Evolutionary conservation across 2,888 invertebrate genomes (phyloP).

Genomic region (Apamea sordens): DNA sequence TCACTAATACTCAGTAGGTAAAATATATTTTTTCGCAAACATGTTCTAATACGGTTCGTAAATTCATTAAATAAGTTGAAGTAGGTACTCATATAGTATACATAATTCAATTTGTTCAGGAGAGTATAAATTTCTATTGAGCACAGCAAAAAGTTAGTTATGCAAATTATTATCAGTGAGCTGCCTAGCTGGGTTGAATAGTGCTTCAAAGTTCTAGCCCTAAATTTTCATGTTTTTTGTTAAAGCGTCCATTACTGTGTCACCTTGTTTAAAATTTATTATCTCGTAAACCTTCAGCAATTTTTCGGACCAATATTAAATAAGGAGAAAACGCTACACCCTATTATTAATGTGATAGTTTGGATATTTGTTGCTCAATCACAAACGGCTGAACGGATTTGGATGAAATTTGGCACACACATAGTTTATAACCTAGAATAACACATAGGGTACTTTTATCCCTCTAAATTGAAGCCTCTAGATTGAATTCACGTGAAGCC

Average conservation of each 20-base stretch:
- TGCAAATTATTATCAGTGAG: slow-evolving; percentile 59
- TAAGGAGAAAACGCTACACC: not conserved
- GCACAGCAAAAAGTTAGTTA: slow-evolving; percentile 59
- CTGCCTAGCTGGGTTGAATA: slow-evolving; percentile 37
- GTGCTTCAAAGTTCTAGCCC: slow-evolving; percentile 37
- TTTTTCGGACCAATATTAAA: not conserved
- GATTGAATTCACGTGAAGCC: not conserved
- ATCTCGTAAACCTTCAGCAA: not conserved
- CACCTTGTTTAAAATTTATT: slow-evolving; percentile 17
- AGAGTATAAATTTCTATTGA: slow-evolving; percentile 48
- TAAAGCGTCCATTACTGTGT: slow-evolving; percentile 9
- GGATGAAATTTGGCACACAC: not conserved
- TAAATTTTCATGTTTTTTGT: slow-evolving; percentile 39
- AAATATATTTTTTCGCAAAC: slow-evolving; percentile 23
- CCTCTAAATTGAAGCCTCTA: not conserved
- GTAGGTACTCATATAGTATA: slow-evolving; percentile 11
- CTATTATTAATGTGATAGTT: not conserved
- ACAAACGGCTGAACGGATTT: not conserved
- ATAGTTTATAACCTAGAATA: not conserved
- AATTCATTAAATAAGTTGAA: slow-evolving; percentile 48
- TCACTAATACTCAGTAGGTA: too few relatives aligned
- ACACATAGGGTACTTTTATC: not conserved
- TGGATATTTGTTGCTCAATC: not conserved
- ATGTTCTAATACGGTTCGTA: slow-evolving; percentile 13
- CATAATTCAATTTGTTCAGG: slow-evolving; percentile 54